Evolutionary conservation across 2,888 invertebrate species (phyloP).

Genomic region (Lepidochrysops patricia): DNA sequence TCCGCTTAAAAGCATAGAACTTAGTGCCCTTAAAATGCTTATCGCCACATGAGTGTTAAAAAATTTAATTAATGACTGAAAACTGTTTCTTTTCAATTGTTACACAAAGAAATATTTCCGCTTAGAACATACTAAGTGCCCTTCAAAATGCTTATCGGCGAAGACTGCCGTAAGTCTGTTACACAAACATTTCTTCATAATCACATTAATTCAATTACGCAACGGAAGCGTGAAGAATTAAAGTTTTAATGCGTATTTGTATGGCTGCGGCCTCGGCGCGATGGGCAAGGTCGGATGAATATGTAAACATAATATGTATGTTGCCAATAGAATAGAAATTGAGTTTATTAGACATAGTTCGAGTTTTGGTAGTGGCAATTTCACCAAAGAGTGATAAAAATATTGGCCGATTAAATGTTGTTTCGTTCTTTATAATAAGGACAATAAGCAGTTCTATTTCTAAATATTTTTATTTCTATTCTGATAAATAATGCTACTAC

Average conservation of each 20-base stretch:
- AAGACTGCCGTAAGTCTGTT: no score
- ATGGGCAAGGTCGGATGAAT: not conserved
- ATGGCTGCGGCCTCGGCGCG: slow-evolving; percentile 4
- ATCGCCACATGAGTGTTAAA: no score
- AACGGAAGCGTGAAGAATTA: slow-evolving; percentile 7
- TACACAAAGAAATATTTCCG: no score
- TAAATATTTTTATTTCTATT: no score
- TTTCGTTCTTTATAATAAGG: no score
- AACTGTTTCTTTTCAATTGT: no score
- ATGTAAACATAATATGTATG: slow-evolving; percentile 2
- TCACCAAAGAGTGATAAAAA: no score
- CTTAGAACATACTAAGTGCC: not conserved
- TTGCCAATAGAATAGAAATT: not conserved
- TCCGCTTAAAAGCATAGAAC: not conserved
- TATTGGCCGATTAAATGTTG: no score
- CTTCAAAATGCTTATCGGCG: not conserved
- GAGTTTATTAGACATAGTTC: not conserved
- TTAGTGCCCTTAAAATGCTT: not conserved
- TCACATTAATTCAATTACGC: slow-evolving; percentile 10
- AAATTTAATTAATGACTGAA: no score
- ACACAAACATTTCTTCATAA: slow-evolving; percentile 2
- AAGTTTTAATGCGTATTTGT: not conserved
- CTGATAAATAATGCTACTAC: no score
- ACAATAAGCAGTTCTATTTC: no score
- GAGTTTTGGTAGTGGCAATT: not conserved